phyloP scores from a whole-genome alignment of 2,113 vertebrate genomes.

The Cynoglossus semilaevis region DNA sequence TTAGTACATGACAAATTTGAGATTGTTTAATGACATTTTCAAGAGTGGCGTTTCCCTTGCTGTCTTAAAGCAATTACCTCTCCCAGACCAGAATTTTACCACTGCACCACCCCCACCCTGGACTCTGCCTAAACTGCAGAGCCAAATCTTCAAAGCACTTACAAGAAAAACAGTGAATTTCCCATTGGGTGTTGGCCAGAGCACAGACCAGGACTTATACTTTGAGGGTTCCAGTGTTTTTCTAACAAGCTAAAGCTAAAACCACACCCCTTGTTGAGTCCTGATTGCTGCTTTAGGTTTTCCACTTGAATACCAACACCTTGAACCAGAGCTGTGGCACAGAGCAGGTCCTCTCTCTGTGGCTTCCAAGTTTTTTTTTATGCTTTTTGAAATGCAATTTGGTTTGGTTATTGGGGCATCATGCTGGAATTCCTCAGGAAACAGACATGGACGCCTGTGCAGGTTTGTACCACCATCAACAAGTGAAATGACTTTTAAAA shows the following conservation, averaged over 20 bases:
- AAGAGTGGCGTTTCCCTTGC: no score
- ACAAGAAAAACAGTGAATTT: conserved; percentile 36
- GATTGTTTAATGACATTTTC: no score
- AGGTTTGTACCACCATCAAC: conserved; percentile 43
- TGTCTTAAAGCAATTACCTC: no score
- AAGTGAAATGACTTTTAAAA: no score
- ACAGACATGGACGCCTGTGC: conserved; percentile 42
- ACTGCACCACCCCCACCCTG: neutral
- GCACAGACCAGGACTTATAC: conserved; percentile 31
- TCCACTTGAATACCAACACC: conserved; percentile 51
- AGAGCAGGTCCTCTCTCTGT: conserved; percentile 33
- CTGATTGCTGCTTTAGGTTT: conserved; percentile 43
- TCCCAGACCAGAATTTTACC: no score
- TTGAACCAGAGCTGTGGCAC: conserved; percentile 40
- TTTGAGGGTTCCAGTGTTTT: neutral
- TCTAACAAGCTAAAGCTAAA: conserved; percentile 32
- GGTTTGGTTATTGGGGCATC: conserved; percentile 49
- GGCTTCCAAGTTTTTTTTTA: conserved; percentile 18
- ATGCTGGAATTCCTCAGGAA: conserved; percentile 60
- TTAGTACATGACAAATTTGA: no score
- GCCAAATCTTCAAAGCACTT: conserved; percentile 6
- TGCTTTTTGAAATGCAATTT: conserved; percentile 47
- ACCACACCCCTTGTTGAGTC: conserved; percentile 38
- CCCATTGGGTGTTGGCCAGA: conserved; percentile 38
- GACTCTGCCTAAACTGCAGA: conserved; percentile 21